Evolutionary conservation across 2,888 invertebrate genomes (phyloP), one percentile per base, ranked within the genome.

Genomic region (Nudaria mundana): DNA sequence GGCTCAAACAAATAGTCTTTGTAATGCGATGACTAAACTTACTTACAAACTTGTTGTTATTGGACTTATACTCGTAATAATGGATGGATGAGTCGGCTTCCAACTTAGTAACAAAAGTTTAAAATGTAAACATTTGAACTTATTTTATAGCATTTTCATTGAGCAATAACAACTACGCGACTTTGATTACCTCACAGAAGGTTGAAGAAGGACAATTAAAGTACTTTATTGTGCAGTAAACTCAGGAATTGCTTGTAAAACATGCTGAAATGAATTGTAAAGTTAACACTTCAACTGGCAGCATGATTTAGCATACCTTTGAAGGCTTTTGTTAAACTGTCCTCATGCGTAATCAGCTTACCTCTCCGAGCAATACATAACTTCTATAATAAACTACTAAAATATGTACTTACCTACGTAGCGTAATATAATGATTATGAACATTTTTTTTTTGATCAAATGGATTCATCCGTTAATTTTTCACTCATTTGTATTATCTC

Each of bases 201-300:
- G 63, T 63, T 65, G 58, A 76, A 76, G 56, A 56, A 61, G 58
- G 44, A 69, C 71, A 79, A 78, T 79, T 76, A 81, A 76, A 71
- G 65, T 65, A 64, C 56, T 80, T 80, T 66, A 81, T 55, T 56
- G 58, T 39, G 59, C 65, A 63, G 63, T 81, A 74, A 81, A 77
- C 54, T 50, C 36, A 63, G 56, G 54, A 71, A 80, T 74, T 54
- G 76, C 67, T 63, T 71, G 71, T 81, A 74, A 77, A 78, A 67
- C 59, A 53, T 53, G 8, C 23, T 28, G 37, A 46, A 60, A 65
- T 66, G 57, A 66, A 66, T 66, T 57, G 64, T 59, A 52, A 53
- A 47, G 56, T 65, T 59, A 48, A 53, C 61, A 56, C 60, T 61
- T 57, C 45, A 49, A 48, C 59, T 24, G 37, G 42, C 35, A 40